A percentile compares a stretch with the other conserved stretches of the same genome.
Evolutionary conservation across 2,797 vertebrate genomes (phyloP).

Genomic region (Carduelis carduelis): DNA sequence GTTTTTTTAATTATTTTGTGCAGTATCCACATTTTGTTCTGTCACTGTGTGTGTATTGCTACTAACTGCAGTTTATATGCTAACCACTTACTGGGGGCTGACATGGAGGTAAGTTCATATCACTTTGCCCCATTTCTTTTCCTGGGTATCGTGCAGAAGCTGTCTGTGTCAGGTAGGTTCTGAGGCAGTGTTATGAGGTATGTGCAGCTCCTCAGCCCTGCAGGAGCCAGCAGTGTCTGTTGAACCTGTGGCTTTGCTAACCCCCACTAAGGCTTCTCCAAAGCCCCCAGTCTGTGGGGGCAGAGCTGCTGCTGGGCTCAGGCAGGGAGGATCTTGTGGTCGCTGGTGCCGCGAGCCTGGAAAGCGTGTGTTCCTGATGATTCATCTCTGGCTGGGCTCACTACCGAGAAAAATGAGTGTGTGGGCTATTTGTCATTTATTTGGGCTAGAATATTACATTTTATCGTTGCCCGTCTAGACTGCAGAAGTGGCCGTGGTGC

Average conservation of each 20-base stretch:
- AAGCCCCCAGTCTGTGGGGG: neutral
- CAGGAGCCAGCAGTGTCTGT: neutral
- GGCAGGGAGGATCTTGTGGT: neutral
- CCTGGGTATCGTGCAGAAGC: neutral
- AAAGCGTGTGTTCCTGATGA: neutral
- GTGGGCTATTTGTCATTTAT: constrained; percentile 1
- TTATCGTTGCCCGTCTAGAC: neutral
- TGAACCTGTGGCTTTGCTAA: neutral
- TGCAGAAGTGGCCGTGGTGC: neutral
- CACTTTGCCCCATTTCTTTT: neutral
- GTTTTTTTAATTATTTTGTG: accelerated
- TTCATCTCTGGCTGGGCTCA: constrained; percentile 7
- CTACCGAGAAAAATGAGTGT: neutral
- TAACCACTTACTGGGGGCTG: neutral
- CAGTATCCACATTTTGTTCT: neutral
- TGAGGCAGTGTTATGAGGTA: accelerated
- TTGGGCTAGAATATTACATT: neutral
- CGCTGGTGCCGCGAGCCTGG: neutral
- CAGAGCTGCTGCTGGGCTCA: neutral
- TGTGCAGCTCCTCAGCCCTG: neutral
- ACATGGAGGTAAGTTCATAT: accelerated
- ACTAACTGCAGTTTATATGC: neutral
- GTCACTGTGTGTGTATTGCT: neutral
- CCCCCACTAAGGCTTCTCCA: neutral
- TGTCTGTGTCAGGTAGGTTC: accelerated